Evolutionary conservation across 2,113 vertebrate genomes (phyloP), one percentile per base, ranked within the genome.

Genomic region (Furnarius figulus): DNA sequence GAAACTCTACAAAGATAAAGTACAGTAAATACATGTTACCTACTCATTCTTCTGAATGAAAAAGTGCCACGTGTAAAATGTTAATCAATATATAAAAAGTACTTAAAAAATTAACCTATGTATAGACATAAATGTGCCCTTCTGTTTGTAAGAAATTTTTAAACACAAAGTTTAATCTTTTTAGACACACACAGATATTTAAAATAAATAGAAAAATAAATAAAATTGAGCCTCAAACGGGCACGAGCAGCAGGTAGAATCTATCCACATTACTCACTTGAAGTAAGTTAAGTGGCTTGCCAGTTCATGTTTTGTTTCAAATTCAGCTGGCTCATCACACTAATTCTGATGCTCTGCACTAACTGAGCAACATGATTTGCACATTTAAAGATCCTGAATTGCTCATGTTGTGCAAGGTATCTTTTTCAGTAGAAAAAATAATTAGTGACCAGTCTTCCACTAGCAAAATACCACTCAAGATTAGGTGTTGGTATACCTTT

Each of bases 231-330:
- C 28, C 24, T 46, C 44, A 79, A 81, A 71, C 2, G 1, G 20
- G 6, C 50, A 62, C 6, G 37, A 85, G 40, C 4, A 59, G 16
- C 30, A 66, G 6, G 20, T 22, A 88, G 67, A 87, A 83, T 46
- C n/a, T 50, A 66, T 25, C 28, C 21, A 59, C 14, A 59, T 44
- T 28, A 44, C n/a, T 70, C 25, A 88, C 22, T 11, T 71, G 22
- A 80, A 82, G 68, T 47, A 78, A 44, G 30, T 55, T 82, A 90
- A 68, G 23, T 62, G 14, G 37, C 25, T 85, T 84, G 31, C 35
- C 62, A 72, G 47, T 42, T 72, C 39, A 58, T 20, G 13, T 33
- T 89, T 55, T 88, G 12, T 88, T 95, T 90, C 76, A 76, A 75
- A 77, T 83, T 80, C 90, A 96, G 53, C 31, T 86, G 67, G 31